Evolutionary conservation across 1,140 invertebrate species (phyloP).

Genomic region (Magallana angulata): DNA sequence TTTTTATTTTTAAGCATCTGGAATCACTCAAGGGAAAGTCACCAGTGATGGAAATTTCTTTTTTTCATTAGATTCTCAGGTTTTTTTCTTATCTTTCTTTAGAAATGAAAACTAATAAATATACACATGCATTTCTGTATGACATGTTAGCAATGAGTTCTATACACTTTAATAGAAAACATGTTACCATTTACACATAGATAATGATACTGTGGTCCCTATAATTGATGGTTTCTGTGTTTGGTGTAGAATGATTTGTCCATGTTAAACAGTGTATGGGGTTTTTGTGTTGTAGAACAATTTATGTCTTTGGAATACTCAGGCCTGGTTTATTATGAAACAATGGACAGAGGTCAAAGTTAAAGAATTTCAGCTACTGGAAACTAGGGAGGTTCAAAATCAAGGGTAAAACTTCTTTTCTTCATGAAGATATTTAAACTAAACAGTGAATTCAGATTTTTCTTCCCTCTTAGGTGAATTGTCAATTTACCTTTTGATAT

Average conservation of each 20-base stretch:
- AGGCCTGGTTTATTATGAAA: slow-evolving; percentile 49
- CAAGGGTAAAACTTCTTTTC: slow-evolving; percentile 41
- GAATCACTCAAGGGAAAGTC: slow-evolving; percentile 40
- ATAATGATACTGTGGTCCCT: too few relatives aligned
- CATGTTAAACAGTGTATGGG: too few relatives aligned
- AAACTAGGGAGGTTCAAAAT: slow-evolving; percentile 53
- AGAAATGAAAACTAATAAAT: not conserved
- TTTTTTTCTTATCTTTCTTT: not conserved
- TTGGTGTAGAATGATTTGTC: too few relatives aligned
- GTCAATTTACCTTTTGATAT: too few relatives aligned
- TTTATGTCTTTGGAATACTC: slow-evolving; percentile 56
- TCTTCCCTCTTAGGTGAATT: too few relatives aligned
- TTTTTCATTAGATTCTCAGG: slow-evolving; percentile 56
- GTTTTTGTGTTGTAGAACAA: slow-evolving; percentile 45
- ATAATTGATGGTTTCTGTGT: too few relatives aligned
- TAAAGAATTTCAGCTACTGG: slow-evolving; percentile 56
- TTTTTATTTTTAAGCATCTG: slow-evolving; percentile 35
- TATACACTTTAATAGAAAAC: too few relatives aligned
- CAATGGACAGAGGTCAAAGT: slow-evolving; percentile 49
- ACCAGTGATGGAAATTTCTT: slow-evolving; percentile 51
- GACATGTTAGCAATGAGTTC: too few relatives aligned
- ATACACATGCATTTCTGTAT: not conserved
- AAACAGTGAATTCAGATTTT: too few relatives aligned
- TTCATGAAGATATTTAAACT: too few relatives aligned
- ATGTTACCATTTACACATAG: too few relatives aligned